Conservation (phyloP, 2,113 vertebrate genomes). For the Pongo pygmaeus region DNA sequence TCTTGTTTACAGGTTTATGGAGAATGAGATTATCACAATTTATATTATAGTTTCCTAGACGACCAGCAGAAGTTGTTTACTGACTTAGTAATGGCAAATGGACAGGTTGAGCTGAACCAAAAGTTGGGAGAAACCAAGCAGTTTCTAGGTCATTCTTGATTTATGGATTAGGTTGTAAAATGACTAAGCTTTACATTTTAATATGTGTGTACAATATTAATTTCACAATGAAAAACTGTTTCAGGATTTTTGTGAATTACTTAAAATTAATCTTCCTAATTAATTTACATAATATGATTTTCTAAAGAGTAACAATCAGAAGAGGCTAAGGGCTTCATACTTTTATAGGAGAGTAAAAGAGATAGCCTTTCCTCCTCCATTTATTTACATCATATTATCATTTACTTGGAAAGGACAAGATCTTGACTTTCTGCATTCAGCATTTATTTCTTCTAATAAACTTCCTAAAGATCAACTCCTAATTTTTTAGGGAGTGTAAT, state of each 20-base stretch:
- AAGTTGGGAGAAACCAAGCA: background rate
- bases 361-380: background rate
- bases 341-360: background rate
- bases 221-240: background rate
- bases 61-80: background rate
- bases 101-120: background rate
- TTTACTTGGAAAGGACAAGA: background rate
- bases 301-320: background rate
- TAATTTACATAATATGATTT: background rate
- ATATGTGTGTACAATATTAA: background rate
- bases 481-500: background rate
- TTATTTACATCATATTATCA: background rate
- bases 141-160: background rate
- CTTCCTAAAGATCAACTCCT: background rate
- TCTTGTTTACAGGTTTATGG: constrained; percentile 54
- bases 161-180: background rate
- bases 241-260: background rate
- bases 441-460: background rate
- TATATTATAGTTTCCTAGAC: constrained; percentile 36
- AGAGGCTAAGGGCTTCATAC: background rate
- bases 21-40: constrained; percentile 19
- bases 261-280: background rate
- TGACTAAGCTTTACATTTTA: background rate
- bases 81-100: background rate
- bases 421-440: background rate